Conservation (phyloP, 2,888 invertebrate species). For the Eucera pruinosa region DNA sequence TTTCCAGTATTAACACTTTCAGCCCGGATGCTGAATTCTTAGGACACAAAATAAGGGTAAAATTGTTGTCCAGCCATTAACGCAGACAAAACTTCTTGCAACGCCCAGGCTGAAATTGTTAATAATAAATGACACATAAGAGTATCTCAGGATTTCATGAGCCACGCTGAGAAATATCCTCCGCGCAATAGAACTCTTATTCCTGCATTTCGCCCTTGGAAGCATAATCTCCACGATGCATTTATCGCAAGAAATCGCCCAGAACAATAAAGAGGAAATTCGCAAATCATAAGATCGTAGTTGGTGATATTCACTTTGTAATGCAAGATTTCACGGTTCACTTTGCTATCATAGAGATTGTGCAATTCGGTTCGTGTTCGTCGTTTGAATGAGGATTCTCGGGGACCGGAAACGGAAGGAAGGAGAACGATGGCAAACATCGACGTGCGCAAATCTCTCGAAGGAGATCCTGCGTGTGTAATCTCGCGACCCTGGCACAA, state of each 20-base stretch:
- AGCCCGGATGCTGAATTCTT: no score
- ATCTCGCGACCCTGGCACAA: conserved; percentile 53
- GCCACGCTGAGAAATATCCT: neutral
- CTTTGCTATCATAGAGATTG: conserved; percentile 2
- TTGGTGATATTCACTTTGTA: no score
- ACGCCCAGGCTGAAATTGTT: no score
- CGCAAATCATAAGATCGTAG: no score
- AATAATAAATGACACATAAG: no score
- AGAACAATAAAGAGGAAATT: neutral
- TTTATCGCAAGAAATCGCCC: neutral
- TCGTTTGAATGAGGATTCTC: neutral
- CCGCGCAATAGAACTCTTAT: neutral
- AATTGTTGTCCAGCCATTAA: no score
- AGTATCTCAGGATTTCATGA: neutral
- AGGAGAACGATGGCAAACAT: neutral
- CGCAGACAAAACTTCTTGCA: no score
- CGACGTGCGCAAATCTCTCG: conserved; percentile 36
- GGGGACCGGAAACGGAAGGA: neutral
- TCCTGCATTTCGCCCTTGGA: conserved; percentile 6
- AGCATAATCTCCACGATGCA: neutral
- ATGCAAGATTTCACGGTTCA: no score
- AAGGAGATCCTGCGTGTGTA: neutral
- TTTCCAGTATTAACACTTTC: neutral
- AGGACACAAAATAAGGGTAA: no score
- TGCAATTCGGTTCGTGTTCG: neutral